A percentile compares a stretch with the other conserved stretches of the same genome.
These are phyloP conservation scores for Bombus confusus DNA, from an alignment of 1,140 invertebrate species.

Conservation along the genomic window DNA sequence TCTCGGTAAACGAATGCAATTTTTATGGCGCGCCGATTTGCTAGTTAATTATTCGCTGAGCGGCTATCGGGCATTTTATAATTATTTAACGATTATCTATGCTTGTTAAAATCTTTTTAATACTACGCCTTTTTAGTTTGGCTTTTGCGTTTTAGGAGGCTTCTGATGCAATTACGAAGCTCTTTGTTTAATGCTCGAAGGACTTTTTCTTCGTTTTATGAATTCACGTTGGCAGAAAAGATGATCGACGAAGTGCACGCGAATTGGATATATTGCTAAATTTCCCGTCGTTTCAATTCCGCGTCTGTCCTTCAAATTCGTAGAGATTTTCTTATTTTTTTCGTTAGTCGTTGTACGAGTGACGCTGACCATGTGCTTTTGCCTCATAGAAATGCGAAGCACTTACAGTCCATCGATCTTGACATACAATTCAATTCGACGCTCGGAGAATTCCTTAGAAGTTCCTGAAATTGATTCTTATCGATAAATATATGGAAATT, in stretches of 20 bases:
- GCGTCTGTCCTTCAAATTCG: not conserved
- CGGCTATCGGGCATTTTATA: no score
- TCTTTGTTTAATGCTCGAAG: no score
- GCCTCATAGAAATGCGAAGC: not conserved
- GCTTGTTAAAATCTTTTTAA: not conserved
- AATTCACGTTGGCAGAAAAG: no score
- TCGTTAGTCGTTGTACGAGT: not conserved
- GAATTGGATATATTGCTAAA: not conserved
- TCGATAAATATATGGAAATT: not conserved
- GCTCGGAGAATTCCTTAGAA: not conserved
- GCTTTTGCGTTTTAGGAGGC: not conserved
- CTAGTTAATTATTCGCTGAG: no score
- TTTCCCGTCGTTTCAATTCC: no score
- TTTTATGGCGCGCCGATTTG: not conserved
- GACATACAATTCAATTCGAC: not conserved
- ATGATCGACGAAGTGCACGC: no score
- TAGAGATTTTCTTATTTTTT: not conserved
- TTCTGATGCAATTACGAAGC: not conserved
- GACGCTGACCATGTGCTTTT: not conserved
- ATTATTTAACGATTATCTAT: not conserved
- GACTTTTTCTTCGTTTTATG: no score
- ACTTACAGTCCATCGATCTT: not conserved
- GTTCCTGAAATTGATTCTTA: not conserved
- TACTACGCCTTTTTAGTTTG: no score
- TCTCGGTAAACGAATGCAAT: slow-evolving; percentile 1